A percentile compares a stretch with the other conserved stretches of the same genome.
These are phyloP conservation scores for Emberiza fucata DNA, from an alignment of 2,113 vertebrate genomes.

Conservation along the genomic window DNA sequence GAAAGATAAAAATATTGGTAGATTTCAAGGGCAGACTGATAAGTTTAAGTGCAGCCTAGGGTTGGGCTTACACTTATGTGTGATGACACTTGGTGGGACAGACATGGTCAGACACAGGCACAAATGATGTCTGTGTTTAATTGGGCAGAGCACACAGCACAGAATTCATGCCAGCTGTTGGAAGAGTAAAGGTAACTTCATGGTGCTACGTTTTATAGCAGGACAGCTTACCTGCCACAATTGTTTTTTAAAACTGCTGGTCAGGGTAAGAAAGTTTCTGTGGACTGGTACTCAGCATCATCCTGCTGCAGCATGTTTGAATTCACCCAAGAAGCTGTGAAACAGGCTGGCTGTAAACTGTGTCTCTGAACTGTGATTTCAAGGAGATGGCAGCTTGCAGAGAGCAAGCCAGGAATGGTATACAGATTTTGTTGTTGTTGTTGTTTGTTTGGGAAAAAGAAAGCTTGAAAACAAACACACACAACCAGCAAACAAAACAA, in stretches of 20 bases:
- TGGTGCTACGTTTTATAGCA: background rate
- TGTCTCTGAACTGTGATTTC: background rate
- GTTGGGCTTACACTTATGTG: background rate
- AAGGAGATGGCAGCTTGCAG: background rate
- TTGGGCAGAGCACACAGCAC: background rate
- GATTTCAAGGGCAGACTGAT: background rate
- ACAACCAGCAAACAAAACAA: background rate
- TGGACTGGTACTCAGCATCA: background rate
- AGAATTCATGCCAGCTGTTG: background rate
- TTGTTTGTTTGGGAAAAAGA: background rate
- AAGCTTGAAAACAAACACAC: background rate
- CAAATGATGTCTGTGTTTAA: background rate
- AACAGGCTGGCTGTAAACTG: rapidly evolving
- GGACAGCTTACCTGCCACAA: background rate
- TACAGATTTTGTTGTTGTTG: background rate
- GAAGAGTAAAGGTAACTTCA: background rate
- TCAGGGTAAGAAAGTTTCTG: background rate
- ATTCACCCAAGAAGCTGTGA: background rate
- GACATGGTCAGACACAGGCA: background rate
- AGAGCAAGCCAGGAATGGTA: background rate
- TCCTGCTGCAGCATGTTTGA: background rate
- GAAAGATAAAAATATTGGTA: background rate
- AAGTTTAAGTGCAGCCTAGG: background rate
- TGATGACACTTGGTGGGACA: background rate
- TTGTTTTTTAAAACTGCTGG: background rate